Evolutionary conservation across 2,888 invertebrate species (phyloP), one percentile per base, ranked within the genome.

Genomic region (Melanostoma scalare): DNA sequence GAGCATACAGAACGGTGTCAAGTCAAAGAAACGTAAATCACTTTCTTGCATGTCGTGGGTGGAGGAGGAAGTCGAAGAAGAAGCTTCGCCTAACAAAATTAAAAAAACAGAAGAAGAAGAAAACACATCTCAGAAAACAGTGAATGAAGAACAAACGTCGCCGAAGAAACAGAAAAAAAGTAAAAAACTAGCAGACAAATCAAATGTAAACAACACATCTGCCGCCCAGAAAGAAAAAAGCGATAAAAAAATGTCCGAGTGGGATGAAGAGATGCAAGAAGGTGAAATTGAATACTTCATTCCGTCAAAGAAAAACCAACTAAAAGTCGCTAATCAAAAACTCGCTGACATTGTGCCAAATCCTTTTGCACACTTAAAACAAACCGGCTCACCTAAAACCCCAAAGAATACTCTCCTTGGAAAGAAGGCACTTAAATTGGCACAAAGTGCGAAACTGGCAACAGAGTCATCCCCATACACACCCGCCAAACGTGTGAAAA

Each of bases 401-500:
- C 68, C 55, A 76, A 86, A 35, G 71, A 85, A 56, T 20, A 3
- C 3, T 50, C 44, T 76, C 6, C 48, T 85, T 4, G 87, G 86
- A 5, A 87, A 87, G 56, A 71, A 84, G 9, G 31, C 31, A 33
- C 82, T 86, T 48, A 82, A 76, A 56, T 9, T 68, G 9, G 1
- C 58, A 31, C 63, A 82, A 33, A 52, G 40, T 9, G 60, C 40
- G 3, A 69, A 71, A 52, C 58, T 52, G 10, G 35, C 36, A 3
- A 67, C 36, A 85, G 67, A 38, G 74, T 30, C 40, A 5, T 55
- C 55, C 4, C 55, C 85, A 6, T 86, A 52, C 58, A 86, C 86
- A 2, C 85, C 87, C 1, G 38, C 85, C 6, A 96, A 96, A 87
- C 94, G 94, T 80, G 96, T 97, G 0, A 95, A 95, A 89, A 96